These are phyloP conservation scores for Narcine bancroftii DNA, from an alignment of 2,113 vertebrate species.

Conservation along the genomic window DNA sequence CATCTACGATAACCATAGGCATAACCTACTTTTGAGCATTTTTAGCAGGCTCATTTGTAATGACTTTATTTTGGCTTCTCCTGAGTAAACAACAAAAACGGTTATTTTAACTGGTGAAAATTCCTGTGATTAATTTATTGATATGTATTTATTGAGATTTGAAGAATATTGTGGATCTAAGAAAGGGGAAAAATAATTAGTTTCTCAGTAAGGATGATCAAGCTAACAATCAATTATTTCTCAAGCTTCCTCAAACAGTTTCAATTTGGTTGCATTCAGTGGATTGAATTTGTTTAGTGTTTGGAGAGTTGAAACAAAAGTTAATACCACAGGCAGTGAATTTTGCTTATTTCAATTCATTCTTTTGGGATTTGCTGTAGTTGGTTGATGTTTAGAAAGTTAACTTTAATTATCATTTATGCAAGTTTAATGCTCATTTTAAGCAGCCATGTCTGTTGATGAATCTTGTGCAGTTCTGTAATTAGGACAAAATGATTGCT, in stretches of 20 bases:
- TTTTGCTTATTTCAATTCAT: background rate
- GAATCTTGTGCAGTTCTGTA: background rate
- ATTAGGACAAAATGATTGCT: background rate
- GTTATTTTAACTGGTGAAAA: slow-evolving; percentile 21
- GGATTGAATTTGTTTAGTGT: background rate
- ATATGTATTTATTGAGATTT: background rate
- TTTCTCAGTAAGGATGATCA: background rate
- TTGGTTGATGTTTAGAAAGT: background rate
- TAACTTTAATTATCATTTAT: background rate
- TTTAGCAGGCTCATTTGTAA: slow-evolving; percentile 57
- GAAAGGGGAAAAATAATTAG: background rate
- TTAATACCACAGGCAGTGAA: background rate
- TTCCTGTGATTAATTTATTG: background rate
- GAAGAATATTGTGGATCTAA: background rate
- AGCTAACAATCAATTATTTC: background rate
- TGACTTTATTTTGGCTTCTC: slow-evolving; percentile 65
- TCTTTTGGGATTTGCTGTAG: background rate
- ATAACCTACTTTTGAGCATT: slow-evolving; percentile 58
- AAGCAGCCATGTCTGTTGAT: background rate
- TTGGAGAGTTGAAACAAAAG: background rate
- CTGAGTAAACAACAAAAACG: slow-evolving; percentile 61
- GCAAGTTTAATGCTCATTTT: background rate
- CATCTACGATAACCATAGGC: slow-evolving; percentile 54
- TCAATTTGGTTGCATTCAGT: background rate
- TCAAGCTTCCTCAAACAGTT: background rate